Percentiles rank a stretch among this genome's conserved stretches.
phyloP scores from a whole-genome alignment of 1,140 invertebrate species.

The Mizuhopecten yessoensis region DNA sequence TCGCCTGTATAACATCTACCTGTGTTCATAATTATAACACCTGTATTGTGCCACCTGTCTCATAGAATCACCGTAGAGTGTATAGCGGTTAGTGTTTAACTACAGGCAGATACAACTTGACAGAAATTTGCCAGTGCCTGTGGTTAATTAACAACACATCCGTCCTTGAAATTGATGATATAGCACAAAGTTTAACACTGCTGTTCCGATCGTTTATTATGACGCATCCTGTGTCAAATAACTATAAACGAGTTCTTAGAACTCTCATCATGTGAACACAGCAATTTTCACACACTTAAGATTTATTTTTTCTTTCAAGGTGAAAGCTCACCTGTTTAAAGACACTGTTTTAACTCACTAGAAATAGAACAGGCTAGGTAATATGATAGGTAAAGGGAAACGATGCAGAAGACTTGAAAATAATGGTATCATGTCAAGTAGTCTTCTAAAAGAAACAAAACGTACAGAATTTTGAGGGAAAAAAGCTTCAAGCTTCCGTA shows the following conservation, averaged over 20 bases:
- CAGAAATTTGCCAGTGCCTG: too few species aligned
- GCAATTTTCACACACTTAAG: constrained; percentile 14
- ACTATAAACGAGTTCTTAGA: not conserved
- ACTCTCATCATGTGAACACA: constrained; percentile 2
- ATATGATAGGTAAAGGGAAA: not conserved
- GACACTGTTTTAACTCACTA: not conserved
- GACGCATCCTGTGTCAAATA: not conserved
- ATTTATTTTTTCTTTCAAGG: not conserved
- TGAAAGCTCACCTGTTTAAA: not conserved
- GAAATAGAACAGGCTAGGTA: not conserved
- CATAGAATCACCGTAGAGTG: too few species aligned
- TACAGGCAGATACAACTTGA: too few species aligned
- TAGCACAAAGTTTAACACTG: not conserved
- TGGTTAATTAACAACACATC: not conserved
- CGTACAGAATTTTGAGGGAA: not conserved
- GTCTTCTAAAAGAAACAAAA: not conserved
- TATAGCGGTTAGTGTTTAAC: too few species aligned
- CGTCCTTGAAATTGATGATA: not conserved
- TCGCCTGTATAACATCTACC: too few species aligned
- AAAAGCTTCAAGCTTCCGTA: not conserved
- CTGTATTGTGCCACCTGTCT: too few species aligned
- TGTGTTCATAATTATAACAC: too few species aligned
- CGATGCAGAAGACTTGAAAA: constrained; percentile 2
- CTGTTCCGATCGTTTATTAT: not conserved
- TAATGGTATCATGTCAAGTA: constrained; percentile 13